A percentile compares a stretch with the other conserved stretches of the same genome.
phyloP scores from a whole-genome alignment of 2,797 vertebrate genomes.

The Emys orbicularis region DNA sequence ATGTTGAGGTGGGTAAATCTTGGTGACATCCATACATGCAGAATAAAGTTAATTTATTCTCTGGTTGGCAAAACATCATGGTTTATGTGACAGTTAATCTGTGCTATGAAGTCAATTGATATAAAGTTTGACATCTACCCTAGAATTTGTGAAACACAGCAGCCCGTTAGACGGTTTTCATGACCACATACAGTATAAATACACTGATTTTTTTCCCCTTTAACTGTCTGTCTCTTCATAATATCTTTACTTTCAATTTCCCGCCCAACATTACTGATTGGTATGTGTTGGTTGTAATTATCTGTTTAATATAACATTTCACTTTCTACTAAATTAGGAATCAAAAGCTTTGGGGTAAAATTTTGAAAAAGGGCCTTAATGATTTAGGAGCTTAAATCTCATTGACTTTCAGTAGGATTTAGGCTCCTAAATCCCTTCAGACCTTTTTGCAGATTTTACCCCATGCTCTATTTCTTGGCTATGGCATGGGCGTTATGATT shows the following conservation, averaged over 20 bases:
- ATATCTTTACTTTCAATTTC: background rate
- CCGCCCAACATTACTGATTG: background rate
- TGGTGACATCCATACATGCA: background rate
- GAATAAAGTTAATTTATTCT: constrained; percentile 33
- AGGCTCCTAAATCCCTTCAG: background rate
- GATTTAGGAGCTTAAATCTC: background rate
- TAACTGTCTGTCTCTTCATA: background rate
- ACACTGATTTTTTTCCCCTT: background rate
- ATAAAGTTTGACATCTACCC: background rate
- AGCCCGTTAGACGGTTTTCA: background rate
- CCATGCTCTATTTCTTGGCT: background rate
- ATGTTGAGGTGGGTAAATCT: background rate
- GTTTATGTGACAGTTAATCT: constrained; percentile 29
- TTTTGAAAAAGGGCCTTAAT: background rate
- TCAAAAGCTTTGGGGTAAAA: background rate
- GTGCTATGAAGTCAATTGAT: constrained; percentile 13
- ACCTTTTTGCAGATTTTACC: background rate
- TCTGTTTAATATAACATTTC: background rate
- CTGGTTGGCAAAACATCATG: constrained; percentile 38
- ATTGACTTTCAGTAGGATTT: background rate
- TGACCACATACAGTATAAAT: background rate
- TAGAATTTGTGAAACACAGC: background rate
- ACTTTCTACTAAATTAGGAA: background rate
- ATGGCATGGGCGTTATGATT: background rate
- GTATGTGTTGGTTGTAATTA: background rate